Base-by-base conservation (phyloP, 2,888 invertebrate genomes). In the Phengaris arion region DNA sequence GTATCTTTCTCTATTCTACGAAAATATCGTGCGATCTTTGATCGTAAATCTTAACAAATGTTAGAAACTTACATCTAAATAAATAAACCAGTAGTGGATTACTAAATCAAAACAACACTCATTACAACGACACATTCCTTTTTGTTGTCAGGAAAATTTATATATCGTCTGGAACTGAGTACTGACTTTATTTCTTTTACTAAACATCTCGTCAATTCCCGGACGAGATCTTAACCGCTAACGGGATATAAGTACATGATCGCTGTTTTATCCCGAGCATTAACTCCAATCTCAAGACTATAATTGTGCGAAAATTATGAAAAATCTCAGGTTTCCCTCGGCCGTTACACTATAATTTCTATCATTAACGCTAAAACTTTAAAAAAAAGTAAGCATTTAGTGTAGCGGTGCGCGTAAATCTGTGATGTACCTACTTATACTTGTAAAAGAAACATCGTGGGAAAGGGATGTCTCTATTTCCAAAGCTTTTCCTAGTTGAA, bases 281-380 rank as follows among this genome's bases (percentile, higher is more conserved):
- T 12, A 22, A 35, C 59, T 64, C 35, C 35, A 64, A 64, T 64
- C 12, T 6, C 12, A 45, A 7, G 12, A 64, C 64, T 35, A 64
- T 64, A 64, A 64, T 64, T 64, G 64, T 64, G 64, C 35, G 64
- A 64, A 64, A 45, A 64, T 64, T 64, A 64, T 64, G 64, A 64
- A 64, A 64, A 64, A 64, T 64, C 35, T 6, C 45, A 10, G 5
- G 35, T 64, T 64, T 64, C 64, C 35, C 64, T 35, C 64, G 35
- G 64, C 35, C 64, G 12, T 6, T 64, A 6, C 35, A 45, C 64
- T 13, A 64, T 64, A 13, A 64, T 64, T 64, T 35, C 45, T 64
- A 64, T 64, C 35, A 64, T 64, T 64, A 64, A 64, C 10, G n/a
- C 22, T 64, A 10, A 9, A 35, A 35, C 64, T 64, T 64, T 64